phyloP scores from a whole-genome alignment of 2,113 vertebrate species.

The Daubentonia madagascariensis region DNA sequence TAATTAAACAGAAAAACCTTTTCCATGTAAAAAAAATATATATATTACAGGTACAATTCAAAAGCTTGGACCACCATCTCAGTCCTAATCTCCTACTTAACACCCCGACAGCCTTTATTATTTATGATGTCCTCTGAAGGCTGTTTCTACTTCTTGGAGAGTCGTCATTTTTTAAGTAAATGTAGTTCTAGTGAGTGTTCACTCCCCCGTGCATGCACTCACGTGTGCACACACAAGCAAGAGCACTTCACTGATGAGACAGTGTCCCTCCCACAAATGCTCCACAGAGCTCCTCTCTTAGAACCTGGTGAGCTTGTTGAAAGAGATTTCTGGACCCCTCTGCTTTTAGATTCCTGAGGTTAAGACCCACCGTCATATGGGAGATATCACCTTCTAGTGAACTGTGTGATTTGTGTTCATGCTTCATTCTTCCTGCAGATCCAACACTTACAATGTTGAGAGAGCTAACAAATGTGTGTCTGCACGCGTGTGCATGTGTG shows the following conservation, averaged over 20 bases:
- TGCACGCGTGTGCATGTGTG: not conserved
- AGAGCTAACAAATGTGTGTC: not conserved
- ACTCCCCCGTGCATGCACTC: accelerated
- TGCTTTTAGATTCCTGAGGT: accelerated
- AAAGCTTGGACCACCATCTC: not conserved
- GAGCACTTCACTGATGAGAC: not conserved
- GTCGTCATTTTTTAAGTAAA: not conserved
- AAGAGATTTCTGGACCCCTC: too few species aligned
- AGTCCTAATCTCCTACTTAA: not conserved
- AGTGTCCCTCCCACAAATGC: accelerated
- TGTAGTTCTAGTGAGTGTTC: not conserved
- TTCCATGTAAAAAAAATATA: not conserved
- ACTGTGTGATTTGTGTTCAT: accelerated
- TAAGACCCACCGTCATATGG: accelerated
- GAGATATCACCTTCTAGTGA: not conserved
- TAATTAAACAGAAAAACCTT: not conserved
- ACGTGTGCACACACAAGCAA: not conserved
- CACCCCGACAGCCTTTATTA: not conserved
- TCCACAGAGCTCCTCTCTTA: not conserved
- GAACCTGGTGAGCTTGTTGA: not conserved
- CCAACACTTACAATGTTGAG: accelerated
- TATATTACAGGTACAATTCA: not conserved
- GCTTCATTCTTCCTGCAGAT: not conserved
- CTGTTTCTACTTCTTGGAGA: not conserved
- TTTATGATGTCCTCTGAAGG: not conserved